phyloP scores from a whole-genome alignment of 2,888 invertebrate genomes.

The Toxonevra muliebris region DNA sequence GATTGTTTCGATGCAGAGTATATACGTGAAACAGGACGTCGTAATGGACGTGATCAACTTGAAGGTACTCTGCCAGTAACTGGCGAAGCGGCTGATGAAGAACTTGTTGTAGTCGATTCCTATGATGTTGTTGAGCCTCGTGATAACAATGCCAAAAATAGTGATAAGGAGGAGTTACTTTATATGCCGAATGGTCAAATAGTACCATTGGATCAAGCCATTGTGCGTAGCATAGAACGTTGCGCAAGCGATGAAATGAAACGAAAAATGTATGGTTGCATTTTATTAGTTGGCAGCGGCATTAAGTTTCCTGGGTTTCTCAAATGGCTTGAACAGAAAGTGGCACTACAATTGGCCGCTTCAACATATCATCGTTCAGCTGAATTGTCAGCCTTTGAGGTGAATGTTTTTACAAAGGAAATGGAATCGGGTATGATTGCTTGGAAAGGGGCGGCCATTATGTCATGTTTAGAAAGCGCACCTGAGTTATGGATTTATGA shows the following conservation, averaged over 20 bases:
- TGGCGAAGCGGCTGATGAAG: slow-evolving; percentile 71
- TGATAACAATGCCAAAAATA: slow-evolving; percentile 58
- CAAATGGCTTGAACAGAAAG: slow-evolving; percentile 87
- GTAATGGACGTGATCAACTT: slow-evolving; percentile 63
- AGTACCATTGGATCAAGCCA: slow-evolving; percentile 88
- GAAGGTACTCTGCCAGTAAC: slow-evolving; percentile 64
- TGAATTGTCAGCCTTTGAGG: slow-evolving; percentile 72
- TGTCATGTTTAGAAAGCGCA: slow-evolving; percentile 92
- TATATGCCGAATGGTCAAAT: slow-evolving; percentile 82
- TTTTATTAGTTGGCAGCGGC: slow-evolving; percentile 91
- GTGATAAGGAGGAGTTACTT: slow-evolving; percentile 68
- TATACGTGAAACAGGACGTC: slow-evolving; percentile 81
- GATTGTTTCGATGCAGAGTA: slow-evolving; percentile 95
- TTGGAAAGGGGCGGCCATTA: slow-evolving; percentile 95
- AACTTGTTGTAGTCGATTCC: slow-evolving; percentile 74
- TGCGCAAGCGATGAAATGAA: slow-evolving; percentile 90
- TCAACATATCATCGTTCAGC: slow-evolving; percentile 72
- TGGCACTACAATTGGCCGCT: slow-evolving; percentile 76
- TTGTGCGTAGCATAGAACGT: slow-evolving; percentile 89
- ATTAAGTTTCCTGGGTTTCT: slow-evolving; percentile 86
- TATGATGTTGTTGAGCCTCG: slow-evolving; percentile 52
- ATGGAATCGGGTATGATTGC: slow-evolving; percentile 89
- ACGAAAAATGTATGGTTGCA: slow-evolving; percentile 92
- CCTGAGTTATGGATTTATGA: slow-evolving; percentile 91
- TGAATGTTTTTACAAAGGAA: slow-evolving; percentile 90